Conservation (phyloP, 2,797 vertebrate species). For the Phoxinus dragarum region DNA sequence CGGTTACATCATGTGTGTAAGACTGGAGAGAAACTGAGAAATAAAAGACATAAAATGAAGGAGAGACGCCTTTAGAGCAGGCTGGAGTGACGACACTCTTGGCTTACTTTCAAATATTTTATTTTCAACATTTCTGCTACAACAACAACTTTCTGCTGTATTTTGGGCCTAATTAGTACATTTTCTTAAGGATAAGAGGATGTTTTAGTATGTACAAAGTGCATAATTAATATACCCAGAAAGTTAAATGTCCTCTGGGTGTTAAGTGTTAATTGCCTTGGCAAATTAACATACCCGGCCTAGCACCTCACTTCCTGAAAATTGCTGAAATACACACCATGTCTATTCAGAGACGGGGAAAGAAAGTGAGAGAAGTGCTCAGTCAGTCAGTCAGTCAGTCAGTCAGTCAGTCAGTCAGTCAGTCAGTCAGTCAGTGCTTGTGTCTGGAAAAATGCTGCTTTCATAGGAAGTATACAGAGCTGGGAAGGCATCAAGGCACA, state of each 20-base stretch:
- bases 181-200: slow-evolving; percentile 74
- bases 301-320: slow-evolving; percentile 26
- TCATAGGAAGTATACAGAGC: neutral
- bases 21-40: slow-evolving; percentile 47
- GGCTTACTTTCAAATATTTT: slow-evolving; percentile 70
- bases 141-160: slow-evolving; percentile 66
- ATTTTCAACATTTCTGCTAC: slow-evolving; percentile 72
- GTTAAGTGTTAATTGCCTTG: slow-evolving; percentile 76
- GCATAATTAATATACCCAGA: slow-evolving; percentile 81
- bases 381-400: slow-evolving; percentile 8
- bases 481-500: neutral
- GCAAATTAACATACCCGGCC: slow-evolving; percentile 77
- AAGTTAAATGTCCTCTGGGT: slow-evolving; percentile 79
- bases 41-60: slow-evolving; percentile 12
- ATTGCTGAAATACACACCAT: slow-evolving; percentile 38
- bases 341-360: slow-evolving; percentile 25
- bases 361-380: slow-evolving; percentile 15
- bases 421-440: neutral
- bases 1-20: slow-evolving; percentile 62
- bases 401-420: too few relatives aligned
- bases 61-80: slow-evolving; percentile 33
- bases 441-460: neutral
- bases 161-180: slow-evolving; percentile 71
- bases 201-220: slow-evolving; percentile 82
- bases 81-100: slow-evolving; percentile 66